Evolutionary conservation across 2,113 vertebrate species (phyloP).

Genomic region (Phylloscopus trochilus): DNA sequence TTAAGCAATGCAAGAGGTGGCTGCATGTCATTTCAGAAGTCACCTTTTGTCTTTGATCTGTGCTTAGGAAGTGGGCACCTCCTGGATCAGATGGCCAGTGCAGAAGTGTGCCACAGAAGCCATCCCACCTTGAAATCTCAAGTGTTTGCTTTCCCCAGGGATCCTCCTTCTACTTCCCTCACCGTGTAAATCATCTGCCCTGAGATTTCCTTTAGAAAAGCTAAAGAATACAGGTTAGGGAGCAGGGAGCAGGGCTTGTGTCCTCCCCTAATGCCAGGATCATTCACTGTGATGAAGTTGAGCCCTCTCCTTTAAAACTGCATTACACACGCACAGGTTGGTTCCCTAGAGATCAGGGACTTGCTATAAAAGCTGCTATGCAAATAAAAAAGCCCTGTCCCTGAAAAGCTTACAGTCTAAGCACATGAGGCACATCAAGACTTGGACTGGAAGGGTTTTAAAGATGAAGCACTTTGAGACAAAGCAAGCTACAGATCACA

Average conservation of each 20-base stretch:
- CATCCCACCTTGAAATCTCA: conserved; percentile 70
- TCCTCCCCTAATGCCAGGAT: background rate
- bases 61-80: conserved; percentile 44
- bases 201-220: conserved; percentile 29
- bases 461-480: background rate
- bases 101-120: conserved; percentile 63
- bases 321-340: background rate
- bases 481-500: background rate
- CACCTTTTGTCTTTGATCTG: conserved; percentile 73
- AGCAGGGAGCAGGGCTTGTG: background rate
- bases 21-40: conserved; percentile 66
- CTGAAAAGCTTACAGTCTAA: background rate
- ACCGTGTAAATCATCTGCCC: conserved; percentile 14
- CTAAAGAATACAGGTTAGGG: background rate
- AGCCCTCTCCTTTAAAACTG: background rate
- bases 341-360: background rate
- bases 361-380: background rate
- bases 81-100: conserved; percentile 62
- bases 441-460: background rate
- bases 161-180: conserved; percentile 57
- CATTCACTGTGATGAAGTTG: background rate
- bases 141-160: conserved; percentile 70
- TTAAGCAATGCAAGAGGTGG: conserved; percentile 50
- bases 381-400: background rate
- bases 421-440: background rate